phyloP scores from a whole-genome alignment of 1,140 invertebrate genomes.

The Laupala kohalensis region DNA sequence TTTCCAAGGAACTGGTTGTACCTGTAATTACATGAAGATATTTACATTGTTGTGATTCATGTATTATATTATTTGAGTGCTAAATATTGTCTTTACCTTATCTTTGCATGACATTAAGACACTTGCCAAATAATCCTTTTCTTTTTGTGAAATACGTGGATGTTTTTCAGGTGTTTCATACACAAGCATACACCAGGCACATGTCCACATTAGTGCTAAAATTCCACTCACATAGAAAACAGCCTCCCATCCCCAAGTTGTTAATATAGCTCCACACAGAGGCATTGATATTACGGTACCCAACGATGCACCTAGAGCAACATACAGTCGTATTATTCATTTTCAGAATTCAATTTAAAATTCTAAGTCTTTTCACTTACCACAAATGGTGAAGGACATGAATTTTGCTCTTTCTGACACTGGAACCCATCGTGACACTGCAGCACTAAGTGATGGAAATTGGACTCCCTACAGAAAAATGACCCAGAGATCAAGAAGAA shows the following conservation, averaged over 20 bases:
- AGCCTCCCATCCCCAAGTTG: constrained; percentile 8
- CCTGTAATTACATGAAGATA: constrained; percentile 6
- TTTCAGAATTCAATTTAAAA: background rate
- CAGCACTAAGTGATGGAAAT: constrained; percentile 36
- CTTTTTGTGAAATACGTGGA: constrained; percentile 33
- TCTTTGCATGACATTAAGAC: background rate
- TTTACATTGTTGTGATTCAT: background rate
- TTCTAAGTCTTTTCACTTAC: background rate
- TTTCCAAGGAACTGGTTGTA: constrained; percentile 30
- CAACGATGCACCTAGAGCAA: constrained; percentile 4
- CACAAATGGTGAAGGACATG: constrained; percentile 9
- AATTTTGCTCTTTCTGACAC: constrained; percentile 27
- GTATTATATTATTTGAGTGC: background rate
- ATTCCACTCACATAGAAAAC: constrained; percentile 41
- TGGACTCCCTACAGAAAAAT: constrained; percentile 38
- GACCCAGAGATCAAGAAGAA: no score
- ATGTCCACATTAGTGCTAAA: constrained; percentile 43
- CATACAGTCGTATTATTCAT: background rate
- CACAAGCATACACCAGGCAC: constrained; percentile 21
- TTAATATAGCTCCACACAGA: constrained; percentile 3
- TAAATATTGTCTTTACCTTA: background rate
- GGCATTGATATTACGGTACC: constrained; percentile 7
- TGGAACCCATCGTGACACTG: constrained; percentile 38
- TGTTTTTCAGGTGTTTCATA: constrained; percentile 35
- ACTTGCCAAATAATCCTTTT: constrained; percentile 33